A percentile compares a stretch with the other conserved stretches of the same genome.
Conservation (phyloP, 2,888 invertebrate genomes). For the Drosophila mettleri region DNA sequence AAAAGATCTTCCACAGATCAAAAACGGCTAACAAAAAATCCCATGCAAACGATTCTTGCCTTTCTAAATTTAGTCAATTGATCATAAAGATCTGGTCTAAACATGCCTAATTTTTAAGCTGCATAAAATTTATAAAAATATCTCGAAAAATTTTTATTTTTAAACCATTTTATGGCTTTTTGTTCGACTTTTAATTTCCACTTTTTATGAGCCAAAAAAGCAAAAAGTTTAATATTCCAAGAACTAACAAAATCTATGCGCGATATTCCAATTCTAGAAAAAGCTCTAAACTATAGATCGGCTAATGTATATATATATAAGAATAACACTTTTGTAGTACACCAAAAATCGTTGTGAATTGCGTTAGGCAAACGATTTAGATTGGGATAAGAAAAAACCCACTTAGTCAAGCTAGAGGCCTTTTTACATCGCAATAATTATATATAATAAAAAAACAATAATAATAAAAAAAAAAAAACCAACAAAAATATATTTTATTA, state of each 20-base stretch:
- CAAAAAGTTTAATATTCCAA: conserved; percentile 5
- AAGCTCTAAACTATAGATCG: conserved; percentile 9
- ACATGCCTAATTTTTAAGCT: background rate
- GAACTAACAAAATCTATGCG: conserved; percentile 1
- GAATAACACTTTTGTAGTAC: conserved; percentile 66
- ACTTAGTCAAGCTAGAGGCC: conserved; percentile 55
- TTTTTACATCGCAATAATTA: conserved; percentile 56
- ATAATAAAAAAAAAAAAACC: background rate
- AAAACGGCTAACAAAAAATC: background rate
- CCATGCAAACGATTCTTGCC: background rate
- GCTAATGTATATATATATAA: conserved; percentile 9
- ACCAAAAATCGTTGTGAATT: conserved; percentile 55
- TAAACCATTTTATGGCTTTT: background rate
- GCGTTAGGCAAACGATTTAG: conserved; percentile 39
- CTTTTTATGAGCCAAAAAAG: background rate
- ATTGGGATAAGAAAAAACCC: conserved; percentile 21
- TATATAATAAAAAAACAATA: conserved; percentile 42
- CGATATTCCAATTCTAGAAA: conserved; percentile 8
- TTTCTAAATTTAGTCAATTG: background rate
- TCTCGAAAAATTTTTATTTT: too few species aligned
- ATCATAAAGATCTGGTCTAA: background rate
- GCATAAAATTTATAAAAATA: too few species aligned
- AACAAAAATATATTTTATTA: background rate
- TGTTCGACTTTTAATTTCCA: background rate
- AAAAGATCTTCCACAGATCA: background rate